phyloP scores from a whole-genome alignment of 1,140 invertebrate genomes.

The Cherax destructor region DNA sequence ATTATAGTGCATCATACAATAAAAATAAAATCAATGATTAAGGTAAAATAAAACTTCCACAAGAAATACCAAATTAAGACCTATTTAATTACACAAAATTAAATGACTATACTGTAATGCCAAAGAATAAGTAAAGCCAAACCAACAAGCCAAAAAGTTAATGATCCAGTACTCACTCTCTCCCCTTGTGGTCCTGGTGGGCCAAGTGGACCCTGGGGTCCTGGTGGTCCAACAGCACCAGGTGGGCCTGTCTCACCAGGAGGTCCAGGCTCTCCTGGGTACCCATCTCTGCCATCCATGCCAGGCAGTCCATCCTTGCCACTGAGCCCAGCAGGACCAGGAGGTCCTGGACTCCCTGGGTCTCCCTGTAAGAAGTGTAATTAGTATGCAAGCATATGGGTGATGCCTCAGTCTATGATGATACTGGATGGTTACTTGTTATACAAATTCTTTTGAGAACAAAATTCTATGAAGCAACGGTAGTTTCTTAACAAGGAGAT shows the following conservation, averaged over 20 bases:
- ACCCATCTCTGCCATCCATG: slow-evolving; percentile 81
- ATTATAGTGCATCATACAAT: neutral
- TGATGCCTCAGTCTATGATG: no score
- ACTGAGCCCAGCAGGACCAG: slow-evolving; percentile 86
- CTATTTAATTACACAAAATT: neutral
- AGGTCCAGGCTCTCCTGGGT: slow-evolving; percentile 82
- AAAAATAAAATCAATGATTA: neutral
- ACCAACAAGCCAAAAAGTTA: neutral
- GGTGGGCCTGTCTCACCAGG: slow-evolving; percentile 82
- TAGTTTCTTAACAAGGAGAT: no score
- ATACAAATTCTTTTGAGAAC: no score
- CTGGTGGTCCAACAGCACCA: slow-evolving; percentile 80
- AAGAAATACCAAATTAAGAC: neutral
- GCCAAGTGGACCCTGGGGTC: slow-evolving; percentile 78
- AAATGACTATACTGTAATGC: neutral
- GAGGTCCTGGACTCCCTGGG: slow-evolving; percentile 91
- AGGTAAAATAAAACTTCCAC: neutral
- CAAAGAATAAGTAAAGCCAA: neutral
- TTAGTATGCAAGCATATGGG: slow-evolving; percentile 2
- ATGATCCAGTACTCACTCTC: slow-evolving; percentile 43
- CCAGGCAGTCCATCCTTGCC: slow-evolving; percentile 87
- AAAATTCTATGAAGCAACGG: no score
- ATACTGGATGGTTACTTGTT: no score
- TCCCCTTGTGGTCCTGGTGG: slow-evolving; percentile 83
- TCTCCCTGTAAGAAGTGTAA: slow-evolving; percentile 83